These are phyloP conservation scores for Ectobius pallidus DNA, from an alignment of 2,888 invertebrate species.

Conservation along the genomic window DNA sequence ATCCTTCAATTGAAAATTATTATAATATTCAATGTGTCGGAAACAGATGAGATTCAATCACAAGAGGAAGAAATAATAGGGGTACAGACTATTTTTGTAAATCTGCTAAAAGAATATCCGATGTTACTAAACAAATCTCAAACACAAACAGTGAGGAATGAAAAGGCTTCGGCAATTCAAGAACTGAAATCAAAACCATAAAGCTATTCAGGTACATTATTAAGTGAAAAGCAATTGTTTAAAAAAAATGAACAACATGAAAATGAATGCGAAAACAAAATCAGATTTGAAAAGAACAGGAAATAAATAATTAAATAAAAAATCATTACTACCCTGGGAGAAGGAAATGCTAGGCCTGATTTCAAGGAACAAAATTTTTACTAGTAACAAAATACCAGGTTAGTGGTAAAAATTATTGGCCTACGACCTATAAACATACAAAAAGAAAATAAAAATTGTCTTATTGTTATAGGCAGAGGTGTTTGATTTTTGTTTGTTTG, in stretches of 20 bases:
- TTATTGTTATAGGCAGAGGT: not conserved
- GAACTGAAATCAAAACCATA: not conserved
- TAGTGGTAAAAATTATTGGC: not conserved
- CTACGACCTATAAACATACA: not conserved
- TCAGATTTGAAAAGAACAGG: not conserved
- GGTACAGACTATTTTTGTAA: no score
- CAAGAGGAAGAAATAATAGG: no score
- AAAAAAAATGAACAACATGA: not conserved
- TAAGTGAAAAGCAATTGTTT: not conserved
- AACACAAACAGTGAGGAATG: no score
- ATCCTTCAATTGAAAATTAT: no score
- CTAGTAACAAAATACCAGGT: not conserved
- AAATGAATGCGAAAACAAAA: not conserved
- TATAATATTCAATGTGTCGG: no score
- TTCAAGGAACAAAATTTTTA: not conserved
- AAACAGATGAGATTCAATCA: no score
- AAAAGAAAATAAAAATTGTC: not conserved
- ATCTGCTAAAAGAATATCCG: not conserved
- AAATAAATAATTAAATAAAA: not conserved
- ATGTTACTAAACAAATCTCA: not conserved
- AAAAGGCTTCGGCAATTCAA: no score
- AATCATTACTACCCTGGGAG: not conserved
- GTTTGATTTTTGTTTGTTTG: no score
- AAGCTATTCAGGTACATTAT: not conserved
- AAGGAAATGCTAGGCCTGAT: not conserved